Base-by-base conservation (phyloP, 2,113 vertebrate species). In the Myxocyprinus asiaticus region DNA sequence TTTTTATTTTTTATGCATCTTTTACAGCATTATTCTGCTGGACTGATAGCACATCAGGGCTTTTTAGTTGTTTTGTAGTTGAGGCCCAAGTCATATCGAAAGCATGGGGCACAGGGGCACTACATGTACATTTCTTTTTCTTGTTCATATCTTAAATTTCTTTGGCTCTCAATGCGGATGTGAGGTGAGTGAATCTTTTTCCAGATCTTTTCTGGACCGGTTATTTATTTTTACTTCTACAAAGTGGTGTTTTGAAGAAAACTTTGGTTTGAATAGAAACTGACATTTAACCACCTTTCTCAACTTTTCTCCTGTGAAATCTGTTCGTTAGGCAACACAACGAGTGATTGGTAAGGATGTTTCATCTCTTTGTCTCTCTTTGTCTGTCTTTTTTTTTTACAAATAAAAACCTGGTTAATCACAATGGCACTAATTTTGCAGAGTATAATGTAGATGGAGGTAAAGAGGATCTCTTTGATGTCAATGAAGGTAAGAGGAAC, bases 401-500 rank as follows among this genome's bases (percentile, higher is more conserved):
- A 50, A 81, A 70, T 75, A 0, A 64, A 14, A 78, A 73, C 72
- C 6, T 68, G 59, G 67, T 66, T 43, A 56, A 4, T 7, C 79
- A 50, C 17, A 67, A 67, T 79, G 12, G 0, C 48, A 89, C 77
- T 86, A 85, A 6, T 90, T 87, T 65, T 7, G 55, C 90, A 95
- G 93, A 95, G 77, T 86, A 91, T 87, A 94, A 97, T 7, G 56
- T 97, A 48, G 97, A 98, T 14, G 90, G 86, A 67, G 96, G 95
- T 86, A 84, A 83, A 61, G 90, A 95, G 76, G 97, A 98, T 85
- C 96, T 99, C 89, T 95, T 98, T 43, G 91, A 98, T 83, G 95
- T 98, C 83, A 99, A 98, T 83, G 89, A 95, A 95, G 96, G 97
- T 98, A 76, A 22, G 72, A 11, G 7, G 22, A 43, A 17, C 22